Percentiles rank a stretch among this genome's conserved stretches.
Conservation (phyloP, 2,888 invertebrate species). For the Aspidapion aeneum region DNA sequence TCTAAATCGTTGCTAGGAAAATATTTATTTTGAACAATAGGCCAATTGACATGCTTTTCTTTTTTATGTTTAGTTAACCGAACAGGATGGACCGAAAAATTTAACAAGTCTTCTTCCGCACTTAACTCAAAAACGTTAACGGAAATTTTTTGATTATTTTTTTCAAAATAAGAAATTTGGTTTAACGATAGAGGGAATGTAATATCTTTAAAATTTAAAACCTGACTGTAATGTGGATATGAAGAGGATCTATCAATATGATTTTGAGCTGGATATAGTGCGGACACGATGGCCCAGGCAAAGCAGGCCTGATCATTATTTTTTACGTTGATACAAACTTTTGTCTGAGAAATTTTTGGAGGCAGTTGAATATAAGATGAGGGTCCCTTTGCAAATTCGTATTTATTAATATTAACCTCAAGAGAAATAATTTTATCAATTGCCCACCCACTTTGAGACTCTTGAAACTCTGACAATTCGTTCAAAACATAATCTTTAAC, state of each 20-base stretch:
- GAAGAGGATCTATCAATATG: constrained; percentile 21
- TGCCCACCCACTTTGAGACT: constrained; percentile 29
- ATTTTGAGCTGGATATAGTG: constrained; percentile 23
- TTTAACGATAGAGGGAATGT: constrained; percentile 23
- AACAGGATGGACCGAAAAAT: neutral
- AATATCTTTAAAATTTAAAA: constrained; percentile 30
- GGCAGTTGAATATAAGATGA: constrained; percentile 32
- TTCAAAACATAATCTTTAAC: constrained; percentile 21
- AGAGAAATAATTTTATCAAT: too few relatives aligned
- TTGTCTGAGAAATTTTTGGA: constrained; percentile 21
- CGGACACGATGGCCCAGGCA: too few relatives aligned
- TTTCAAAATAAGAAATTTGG: constrained; percentile 27
- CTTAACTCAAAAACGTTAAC: constrained; percentile 23
- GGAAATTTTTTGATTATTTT: constrained; percentile 22
- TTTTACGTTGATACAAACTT: constrained; percentile 31
- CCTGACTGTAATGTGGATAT: constrained; percentile 29
- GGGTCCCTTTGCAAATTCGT: constrained; percentile 24
- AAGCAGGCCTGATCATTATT: too few relatives aligned
- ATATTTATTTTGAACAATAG: constrained; percentile 13
- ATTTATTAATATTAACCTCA: constrained; percentile 29
- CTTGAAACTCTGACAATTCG: constrained; percentile 31
- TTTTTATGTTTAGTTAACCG: neutral
- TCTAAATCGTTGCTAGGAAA: neutral
- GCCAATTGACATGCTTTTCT: constrained; percentile 10
- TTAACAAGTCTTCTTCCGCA: neutral